phyloP scores from a whole-genome alignment of 2,888 invertebrate species.

The Acrobasis consociella region DNA sequence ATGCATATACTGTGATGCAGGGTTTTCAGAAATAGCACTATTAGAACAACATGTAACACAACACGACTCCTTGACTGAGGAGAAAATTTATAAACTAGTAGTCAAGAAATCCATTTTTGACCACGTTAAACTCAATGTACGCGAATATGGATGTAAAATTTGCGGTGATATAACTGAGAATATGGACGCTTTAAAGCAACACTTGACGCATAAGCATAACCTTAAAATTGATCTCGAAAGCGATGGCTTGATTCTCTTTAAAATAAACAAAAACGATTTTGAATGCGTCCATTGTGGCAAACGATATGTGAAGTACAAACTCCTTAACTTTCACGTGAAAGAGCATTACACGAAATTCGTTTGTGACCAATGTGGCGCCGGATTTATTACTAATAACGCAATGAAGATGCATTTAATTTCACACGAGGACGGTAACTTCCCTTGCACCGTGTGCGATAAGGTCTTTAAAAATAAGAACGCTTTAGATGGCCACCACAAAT shows the following conservation, averaged over 20 bases:
- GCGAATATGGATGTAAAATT: slow-evolving; percentile 28
- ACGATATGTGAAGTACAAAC: slow-evolving; percentile 20
- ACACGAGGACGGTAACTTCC: slow-evolving; percentile 36
- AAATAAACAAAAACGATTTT: slow-evolving; percentile 16
- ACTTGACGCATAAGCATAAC: slow-evolving; percentile 24
- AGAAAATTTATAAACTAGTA: not conserved
- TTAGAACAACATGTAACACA: not conserved
- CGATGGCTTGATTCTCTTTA: slow-evolving; percentile 26
- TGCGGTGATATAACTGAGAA: slow-evolving; percentile 23
- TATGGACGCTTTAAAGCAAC: slow-evolving; percentile 25
- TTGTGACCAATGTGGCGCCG: slow-evolving; percentile 46
- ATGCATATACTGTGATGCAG: not conserved
- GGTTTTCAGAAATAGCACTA: not conserved
- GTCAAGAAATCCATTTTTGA: not conserved
- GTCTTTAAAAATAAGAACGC: slow-evolving; percentile 21
- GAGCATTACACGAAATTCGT: slow-evolving; percentile 48
- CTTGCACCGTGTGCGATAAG: slow-evolving; percentile 25
- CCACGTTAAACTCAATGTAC: not conserved
- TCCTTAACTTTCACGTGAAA: slow-evolving; percentile 44
- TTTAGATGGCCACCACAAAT: slow-evolving; percentile 10
- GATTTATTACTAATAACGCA: slow-evolving; percentile 42
- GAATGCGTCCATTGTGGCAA: slow-evolving; percentile 22
- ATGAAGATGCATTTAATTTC: slow-evolving; percentile 40
- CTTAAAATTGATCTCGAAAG: slow-evolving; percentile 18
- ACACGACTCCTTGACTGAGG: not conserved